Base-by-base conservation (phyloP, 2,113 vertebrate genomes). In the Recurvirostra avosetta region DNA sequence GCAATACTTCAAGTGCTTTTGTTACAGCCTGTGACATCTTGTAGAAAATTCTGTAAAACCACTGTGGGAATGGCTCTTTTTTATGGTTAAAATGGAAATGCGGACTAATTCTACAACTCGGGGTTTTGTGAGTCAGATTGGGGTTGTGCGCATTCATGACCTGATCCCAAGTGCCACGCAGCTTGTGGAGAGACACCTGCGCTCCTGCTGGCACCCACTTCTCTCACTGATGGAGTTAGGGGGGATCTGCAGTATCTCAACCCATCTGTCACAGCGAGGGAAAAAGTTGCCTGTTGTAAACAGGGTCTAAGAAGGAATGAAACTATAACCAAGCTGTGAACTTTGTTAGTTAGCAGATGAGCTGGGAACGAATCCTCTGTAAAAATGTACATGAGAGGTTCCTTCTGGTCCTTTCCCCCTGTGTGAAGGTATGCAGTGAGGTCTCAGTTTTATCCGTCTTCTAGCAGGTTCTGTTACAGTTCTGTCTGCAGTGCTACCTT, bases 51-150 rank as follows among this genome's bases (percentile, higher is more conserved):
- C 32, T 52, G 21, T 79, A 63, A 74, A 56, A 61, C 1, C 15
- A 22, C 7, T 50, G 7, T 21, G 30, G 40, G 49, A 55, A 45
- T 0, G 0, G 40, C 5, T 63, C 9, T 12, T 25, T 17, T 29
- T 40, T 47, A 7, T 16, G 2, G 23, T 61, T 74, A n/a, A 88
- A 82, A 49, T 45, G 15, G n/a, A 73, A 86, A 32, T 32, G 32
- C 0, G 0, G 34, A 56, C 34, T 85, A 43, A 50, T 70, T 81
- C 43, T 16, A 11, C 66, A 68, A 5, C n/a, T 75, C 18, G 11
- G 9, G 36, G 55, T 12, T 66, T 86, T 89, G 43, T 53, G 50
- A 73, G 53, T 86, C 36, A 61, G 53, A 32, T 20, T 23, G 45
- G 29, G 12, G 23, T 52, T 70, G 27, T 49, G 47, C 5, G 0